Evolutionary conservation across 2,113 vertebrate species (phyloP), one percentile per base, ranked within the genome.

Genomic region (Silurus meridionalis): DNA sequence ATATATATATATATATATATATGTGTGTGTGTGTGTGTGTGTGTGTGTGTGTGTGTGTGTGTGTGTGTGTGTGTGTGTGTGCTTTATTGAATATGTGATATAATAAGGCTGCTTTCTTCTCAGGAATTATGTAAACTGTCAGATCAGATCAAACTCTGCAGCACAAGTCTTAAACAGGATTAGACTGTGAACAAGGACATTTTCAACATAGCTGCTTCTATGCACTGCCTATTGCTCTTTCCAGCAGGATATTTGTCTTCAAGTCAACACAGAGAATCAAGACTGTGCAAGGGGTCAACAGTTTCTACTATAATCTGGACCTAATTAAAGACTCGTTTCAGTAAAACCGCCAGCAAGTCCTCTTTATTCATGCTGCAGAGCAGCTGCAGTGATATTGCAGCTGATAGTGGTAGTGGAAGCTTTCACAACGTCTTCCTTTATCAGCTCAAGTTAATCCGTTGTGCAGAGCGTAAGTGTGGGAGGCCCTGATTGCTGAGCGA

Each of bases 381-480:
- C 79, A 80, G 81, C 52, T 69, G 64, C 23, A 69, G 25, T 25
- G 71, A 63, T 78, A 71, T 4, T 37, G 64, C 72, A 55, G 74
- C 60, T 52, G 85, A 89, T 89, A 79, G 48, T 82, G 58, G 46
- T 71, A 46, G 79, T 77, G 74, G 82, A 87, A 80, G 82, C 74
- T 80, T 53, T 82, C 74, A 53, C 46, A 55, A 19, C 66, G n/a
- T 78, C 63, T 58, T 84, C 21, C 80, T 64, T 82, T 84, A 87
- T 88, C 89, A 80, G 80, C 57, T 69, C 53, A n/a, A 79, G 84
- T 83, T 78, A 88, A 90, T 89, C 79, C 60, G 64, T 83, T 74
- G 53, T 53, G 75, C 69, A 75, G 60, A 81, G 82, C 21, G 48
- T 17, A 67, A 80, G 84, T 71, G 75, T 88, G 74, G 84, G 88